Evolutionary conservation across 2,113 vertebrate species (phyloP).

Genomic region (Jacana jacana): DNA sequence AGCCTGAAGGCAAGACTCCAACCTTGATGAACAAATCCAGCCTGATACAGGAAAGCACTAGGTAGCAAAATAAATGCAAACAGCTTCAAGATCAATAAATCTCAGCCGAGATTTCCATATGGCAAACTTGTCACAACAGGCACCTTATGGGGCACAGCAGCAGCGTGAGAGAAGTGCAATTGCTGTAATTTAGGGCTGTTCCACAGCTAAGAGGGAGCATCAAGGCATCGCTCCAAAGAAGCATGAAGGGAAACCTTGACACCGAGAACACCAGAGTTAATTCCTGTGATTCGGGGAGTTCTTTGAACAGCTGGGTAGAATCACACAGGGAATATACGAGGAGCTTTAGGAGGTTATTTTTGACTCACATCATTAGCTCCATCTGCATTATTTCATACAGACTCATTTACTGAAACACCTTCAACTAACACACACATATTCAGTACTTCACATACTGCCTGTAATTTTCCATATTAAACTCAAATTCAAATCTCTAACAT

Average conservation of each 20-base stretch:
- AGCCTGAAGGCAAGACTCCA: background rate
- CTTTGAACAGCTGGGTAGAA: conserved; percentile 23
- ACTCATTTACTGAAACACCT: background rate
- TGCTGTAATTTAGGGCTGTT: background rate
- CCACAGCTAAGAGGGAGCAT: background rate
- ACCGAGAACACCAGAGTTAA: background rate
- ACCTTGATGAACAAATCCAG: background rate
- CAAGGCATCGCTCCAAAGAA: background rate
- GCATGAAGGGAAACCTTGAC: background rate
- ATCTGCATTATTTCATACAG: conserved; percentile 30
- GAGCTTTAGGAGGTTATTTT: conserved; percentile 4
- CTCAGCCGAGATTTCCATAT: background rate
- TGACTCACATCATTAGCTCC: conserved; percentile 14
- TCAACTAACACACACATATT: background rate
- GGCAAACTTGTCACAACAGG: background rate
- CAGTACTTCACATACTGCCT: background rate
- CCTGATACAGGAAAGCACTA: background rate
- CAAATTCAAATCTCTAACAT: background rate
- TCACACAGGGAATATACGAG: background rate
- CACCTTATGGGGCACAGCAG: background rate
- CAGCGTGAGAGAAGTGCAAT: background rate
- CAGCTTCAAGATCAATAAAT: background rate
- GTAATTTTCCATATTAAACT: background rate
- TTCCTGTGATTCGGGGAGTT: background rate
- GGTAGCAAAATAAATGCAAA: background rate